A percentile compares a stretch with the other conserved stretches of the same genome.
Conservation (phyloP, 2,888 invertebrate genomes). For the Lasius platythorax region DNA sequence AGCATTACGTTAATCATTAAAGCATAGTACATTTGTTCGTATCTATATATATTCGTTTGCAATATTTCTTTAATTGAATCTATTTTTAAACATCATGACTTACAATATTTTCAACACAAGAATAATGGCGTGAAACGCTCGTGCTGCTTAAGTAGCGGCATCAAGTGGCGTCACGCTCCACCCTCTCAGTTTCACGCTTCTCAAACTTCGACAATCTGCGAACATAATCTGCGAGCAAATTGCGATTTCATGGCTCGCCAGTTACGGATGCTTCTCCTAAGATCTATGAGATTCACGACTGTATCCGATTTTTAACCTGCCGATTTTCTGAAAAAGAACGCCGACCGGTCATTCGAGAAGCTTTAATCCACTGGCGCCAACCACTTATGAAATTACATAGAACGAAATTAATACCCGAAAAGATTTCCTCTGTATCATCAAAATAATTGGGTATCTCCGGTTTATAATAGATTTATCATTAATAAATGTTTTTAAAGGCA, state of each 20-base stretch:
- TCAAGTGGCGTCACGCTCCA: conserved; percentile 79
- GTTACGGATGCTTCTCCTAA: conserved; percentile 68
- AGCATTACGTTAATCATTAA: no score
- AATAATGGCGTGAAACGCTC: conserved; percentile 69
- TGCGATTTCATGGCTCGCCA: conserved; percentile 82
- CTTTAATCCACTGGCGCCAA: conserved; percentile 57
- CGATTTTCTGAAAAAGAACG: conserved; percentile 48
- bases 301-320: conserved; percentile 47
- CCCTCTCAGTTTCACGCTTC: conserved; percentile 82
- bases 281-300: conserved; percentile 67
- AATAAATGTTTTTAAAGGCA: conserved; percentile 40
- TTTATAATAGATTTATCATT: conserved; percentile 44
- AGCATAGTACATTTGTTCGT: no score
- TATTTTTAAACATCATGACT: neutral
- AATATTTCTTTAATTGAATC: neutral
- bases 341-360: conserved; percentile 52
- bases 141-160: conserved; percentile 72
- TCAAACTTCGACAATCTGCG: conserved; percentile 79
- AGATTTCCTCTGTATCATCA: conserved; percentile 51
- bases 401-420: conserved; percentile 53
- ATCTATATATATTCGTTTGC: neutral
- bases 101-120: conserved; percentile 31
- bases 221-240: conserved; percentile 82
- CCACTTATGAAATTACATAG: conserved; percentile 56
- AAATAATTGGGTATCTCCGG: conserved; percentile 48